These are phyloP conservation scores for Micromys minutus DNA, from an alignment of 2,113 vertebrate species.

Conservation along the genomic window DNA sequence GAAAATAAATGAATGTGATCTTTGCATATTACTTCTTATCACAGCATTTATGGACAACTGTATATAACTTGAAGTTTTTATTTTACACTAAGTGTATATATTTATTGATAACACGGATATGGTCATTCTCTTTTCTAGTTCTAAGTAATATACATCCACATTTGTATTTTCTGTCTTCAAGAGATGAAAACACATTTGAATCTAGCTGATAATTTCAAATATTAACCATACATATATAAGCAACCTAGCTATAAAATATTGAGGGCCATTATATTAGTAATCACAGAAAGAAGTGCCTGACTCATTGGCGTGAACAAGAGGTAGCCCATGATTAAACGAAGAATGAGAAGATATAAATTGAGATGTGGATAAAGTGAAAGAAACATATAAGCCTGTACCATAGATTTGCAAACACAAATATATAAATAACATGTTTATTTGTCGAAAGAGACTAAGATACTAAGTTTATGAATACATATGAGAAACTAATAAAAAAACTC, in stretches of 20 bases:
- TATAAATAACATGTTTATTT: not conserved
- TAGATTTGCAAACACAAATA: not conserved
- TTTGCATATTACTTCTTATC: not conserved
- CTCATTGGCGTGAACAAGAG: not conserved
- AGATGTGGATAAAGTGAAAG: not conserved
- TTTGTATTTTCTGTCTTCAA: not conserved
- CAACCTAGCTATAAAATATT: not conserved
- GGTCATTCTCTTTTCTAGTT: not conserved
- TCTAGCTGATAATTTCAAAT: not conserved
- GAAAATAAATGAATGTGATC: not conserved
- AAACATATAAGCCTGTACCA: not conserved
- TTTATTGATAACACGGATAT: not conserved
- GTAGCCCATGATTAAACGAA: not conserved
- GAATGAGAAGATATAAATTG: accelerated
- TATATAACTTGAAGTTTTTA: constrained; percentile 11
- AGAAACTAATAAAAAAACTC: not conserved
- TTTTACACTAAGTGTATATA: not conserved
- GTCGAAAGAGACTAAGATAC: not conserved
- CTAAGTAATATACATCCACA: not conserved
- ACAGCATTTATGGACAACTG: not conserved
- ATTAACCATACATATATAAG: not conserved
- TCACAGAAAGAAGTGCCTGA: not conserved
- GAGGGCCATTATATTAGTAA: not conserved
- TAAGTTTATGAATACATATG: not conserved
- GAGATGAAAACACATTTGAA: not conserved